Evolutionary conservation across 2,113 vertebrate species (phyloP).

Genomic region (Dunckerocampus dactyliophorus): DNA sequence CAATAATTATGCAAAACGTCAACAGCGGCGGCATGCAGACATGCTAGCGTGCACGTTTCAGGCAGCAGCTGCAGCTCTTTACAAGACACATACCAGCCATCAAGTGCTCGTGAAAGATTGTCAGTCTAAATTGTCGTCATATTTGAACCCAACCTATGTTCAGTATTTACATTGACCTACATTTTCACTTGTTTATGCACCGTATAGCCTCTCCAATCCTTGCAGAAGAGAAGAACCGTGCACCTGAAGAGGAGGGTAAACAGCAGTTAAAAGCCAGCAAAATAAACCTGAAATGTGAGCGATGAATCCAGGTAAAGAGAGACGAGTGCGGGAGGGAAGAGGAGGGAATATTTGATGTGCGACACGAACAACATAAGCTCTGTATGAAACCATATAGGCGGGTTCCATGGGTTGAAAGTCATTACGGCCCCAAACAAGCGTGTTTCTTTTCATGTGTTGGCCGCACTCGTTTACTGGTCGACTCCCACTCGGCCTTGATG

Average conservation of each 20-base stretch:
- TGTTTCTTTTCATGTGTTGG: conserved; percentile 18
- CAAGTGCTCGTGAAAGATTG: background rate
- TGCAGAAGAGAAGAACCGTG: conserved; percentile 26
- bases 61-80: conserved; percentile 16
- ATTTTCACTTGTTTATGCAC: conserved; percentile 41
- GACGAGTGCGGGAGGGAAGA: conserved; percentile 9
- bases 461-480: conserved; percentile 1
- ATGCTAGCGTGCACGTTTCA: background rate
- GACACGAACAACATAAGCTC: conserved; percentile 35
- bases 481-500: conserved; percentile 18
- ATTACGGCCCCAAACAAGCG: conserved; percentile 35
- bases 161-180: conserved; percentile 26
- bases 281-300: conserved; percentile 52
- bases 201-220: conserved; percentile 26
- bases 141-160: background rate
- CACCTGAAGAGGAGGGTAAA: conserved; percentile 42
- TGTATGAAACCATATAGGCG: conserved; percentile 33
- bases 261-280: conserved; percentile 36
- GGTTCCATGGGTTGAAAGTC: conserved; percentile 24
- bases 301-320: conserved; percentile 47
- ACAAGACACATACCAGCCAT: conserved; percentile 12
- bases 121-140: background rate
- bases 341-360: conserved; percentile 38
- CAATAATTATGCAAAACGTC: conserved; percentile 12
- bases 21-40: conserved; percentile 4